Evolutionary conservation across 2,797 vertebrate species (phyloP).

Genomic region (Macroramphosus scolopax): DNA sequence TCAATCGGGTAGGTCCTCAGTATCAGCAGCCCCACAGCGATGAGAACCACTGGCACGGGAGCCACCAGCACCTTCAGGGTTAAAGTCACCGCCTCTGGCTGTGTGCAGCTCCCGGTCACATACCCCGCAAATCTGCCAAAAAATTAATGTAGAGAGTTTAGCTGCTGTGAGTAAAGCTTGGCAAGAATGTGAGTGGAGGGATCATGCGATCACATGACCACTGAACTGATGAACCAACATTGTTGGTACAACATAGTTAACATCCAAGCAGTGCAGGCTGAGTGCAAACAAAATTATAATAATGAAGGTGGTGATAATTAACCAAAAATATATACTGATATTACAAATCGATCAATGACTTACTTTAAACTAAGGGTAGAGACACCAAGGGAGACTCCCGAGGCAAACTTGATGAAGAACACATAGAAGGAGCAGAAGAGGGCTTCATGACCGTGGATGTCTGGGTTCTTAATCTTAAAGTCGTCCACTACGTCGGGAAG

Average conservation of each 20-base stretch:
- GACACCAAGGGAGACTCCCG: constrained; percentile 90
- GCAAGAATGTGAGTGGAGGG: constrained; percentile 11
- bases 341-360: constrained; percentile 41
- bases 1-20: constrained; percentile 91
- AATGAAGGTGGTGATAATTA: too few relatives aligned
- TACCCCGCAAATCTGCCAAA: constrained; percentile 89
- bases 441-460: constrained; percentile 84
- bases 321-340: too few relatives aligned
- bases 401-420: constrained; percentile 96
- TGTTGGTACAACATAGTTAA: too few relatives aligned
- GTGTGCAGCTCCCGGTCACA: constrained; percentile 79
- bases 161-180: constrained; percentile 18
- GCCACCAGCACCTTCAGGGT: constrained; percentile 92
- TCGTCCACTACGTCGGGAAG: constrained; percentile 93
- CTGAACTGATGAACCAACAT: constrained; percentile 7
- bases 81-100: constrained; percentile 80
- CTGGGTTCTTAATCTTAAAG: constrained; percentile 89
- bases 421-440: constrained; percentile 98
- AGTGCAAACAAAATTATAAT: too few relatives aligned
- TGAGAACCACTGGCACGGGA: constrained; percentile 83
- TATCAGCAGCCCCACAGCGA: constrained; percentile 85
- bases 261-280: too few relatives aligned
- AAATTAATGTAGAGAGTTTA: constrained; percentile 38
- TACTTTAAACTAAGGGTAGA: constrained; percentile 94
- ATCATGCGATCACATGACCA: constrained; percentile 44